Conservation (phyloP, 2,113 vertebrate genomes). For the Microcebus jonahi region DNA sequence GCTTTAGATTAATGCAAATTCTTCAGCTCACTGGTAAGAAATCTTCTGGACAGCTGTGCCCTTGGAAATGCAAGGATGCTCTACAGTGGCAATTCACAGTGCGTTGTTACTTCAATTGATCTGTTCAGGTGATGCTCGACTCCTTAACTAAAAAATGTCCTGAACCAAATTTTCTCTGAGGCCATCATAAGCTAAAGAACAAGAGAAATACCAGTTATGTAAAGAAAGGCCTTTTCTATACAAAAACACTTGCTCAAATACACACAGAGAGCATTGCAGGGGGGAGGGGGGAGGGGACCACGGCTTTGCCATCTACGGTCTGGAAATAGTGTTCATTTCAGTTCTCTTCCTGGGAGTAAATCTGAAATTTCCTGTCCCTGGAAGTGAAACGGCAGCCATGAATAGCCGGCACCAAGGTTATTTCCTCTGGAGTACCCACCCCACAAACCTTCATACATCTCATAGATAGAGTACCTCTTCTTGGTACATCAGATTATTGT, state of each 20-base stretch:
- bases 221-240: neutral
- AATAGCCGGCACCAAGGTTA: neutral
- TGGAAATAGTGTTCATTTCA: neutral
- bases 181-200: neutral
- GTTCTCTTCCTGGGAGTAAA: neutral
- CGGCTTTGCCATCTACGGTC: neutral
- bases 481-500: neutral
- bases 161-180: slow-evolving; percentile 10
- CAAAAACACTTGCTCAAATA: neutral
- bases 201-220: neutral
- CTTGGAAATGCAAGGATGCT: neutral
- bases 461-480: neutral
- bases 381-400: neutral
- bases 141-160: neutral
- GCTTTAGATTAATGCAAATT: neutral
- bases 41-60: neutral
- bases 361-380: neutral
- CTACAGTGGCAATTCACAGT: neutral
- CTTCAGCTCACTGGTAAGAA: neutral
- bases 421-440: neutral
- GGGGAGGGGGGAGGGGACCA: neutral
- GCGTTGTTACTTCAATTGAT: neutral
- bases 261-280: neutral
- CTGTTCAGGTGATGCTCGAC: slow-evolving; percentile 16
- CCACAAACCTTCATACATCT: neutral